These are phyloP conservation scores for Drosophila meridiana DNA, from an alignment of 2,888 invertebrate species.

Conservation along the genomic window DNA sequence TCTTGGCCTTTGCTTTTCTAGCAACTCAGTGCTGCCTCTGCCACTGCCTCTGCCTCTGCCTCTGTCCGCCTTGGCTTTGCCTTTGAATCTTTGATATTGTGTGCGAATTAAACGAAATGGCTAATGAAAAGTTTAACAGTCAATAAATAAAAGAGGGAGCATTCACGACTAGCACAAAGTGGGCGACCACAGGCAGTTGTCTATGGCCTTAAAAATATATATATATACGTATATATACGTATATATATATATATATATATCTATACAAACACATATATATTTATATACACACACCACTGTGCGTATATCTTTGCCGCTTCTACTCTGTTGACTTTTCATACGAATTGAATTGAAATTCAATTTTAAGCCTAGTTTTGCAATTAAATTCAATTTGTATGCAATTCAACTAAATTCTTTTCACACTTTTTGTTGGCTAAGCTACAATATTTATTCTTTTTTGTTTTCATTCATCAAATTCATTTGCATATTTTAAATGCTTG, in stretches of 20 bases:
- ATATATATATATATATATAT: not conserved
- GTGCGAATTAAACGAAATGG: slow-evolving; percentile 80
- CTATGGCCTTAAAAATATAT: not conserved
- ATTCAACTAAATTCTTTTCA: not conserved
- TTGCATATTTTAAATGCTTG: slow-evolving; percentile 11
- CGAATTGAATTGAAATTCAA: slow-evolving; percentile 29
- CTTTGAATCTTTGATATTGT: slow-evolving; percentile 74
- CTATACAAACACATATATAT: not conserved
- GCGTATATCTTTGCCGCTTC: not conserved
- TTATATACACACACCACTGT: not conserved
- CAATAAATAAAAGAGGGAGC: slow-evolving; percentile 72
- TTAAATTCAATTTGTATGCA: slow-evolving; percentile 9
- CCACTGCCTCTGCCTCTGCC: not conserved
- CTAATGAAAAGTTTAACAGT: slow-evolving; percentile 81
- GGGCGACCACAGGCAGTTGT: slow-evolving; percentile 9
- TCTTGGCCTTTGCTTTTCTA: slow-evolving; percentile 32
- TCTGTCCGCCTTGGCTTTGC: slow-evolving; percentile 23
- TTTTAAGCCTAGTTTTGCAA: slow-evolving; percentile 13
- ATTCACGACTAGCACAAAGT: slow-evolving; percentile 25
- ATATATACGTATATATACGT: not conserved
- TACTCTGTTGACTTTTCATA: slow-evolving; percentile 28
- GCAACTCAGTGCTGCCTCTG: slow-evolving; percentile 6
- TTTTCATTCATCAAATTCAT: not conserved
- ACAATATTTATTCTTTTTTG: not conserved
- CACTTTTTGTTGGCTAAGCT: not conserved